These are phyloP conservation scores for honey bee (Apis mellifera) DNA, from an alignment of 1,140 invertebrate genomes.

Conservation along the genomic window Amel_HAv3.1 CM009937.2:13016501-13017000, in stretches of 20 bases:
- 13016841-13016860: slow-evolving; percentile 74
- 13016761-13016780: slow-evolving; percentile 68
- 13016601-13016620: too few relatives aligned
- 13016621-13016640: background rate
- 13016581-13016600: too few relatives aligned
- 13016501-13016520: too few relatives aligned
- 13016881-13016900: background rate
- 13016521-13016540: too few relatives aligned
- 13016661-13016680: background rate
- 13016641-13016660: background rate
- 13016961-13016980: too few relatives aligned
- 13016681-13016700: slow-evolving; percentile 45
- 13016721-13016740: slow-evolving; percentile 61
- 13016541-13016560: too few relatives aligned
- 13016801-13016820: slow-evolving; percentile 69
- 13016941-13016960: too few relatives aligned
- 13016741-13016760: slow-evolving; percentile 75
- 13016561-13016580: too few relatives aligned
- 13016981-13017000: too few relatives aligned
- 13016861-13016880: slow-evolving; percentile 40
- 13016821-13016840: slow-evolving; percentile 78
- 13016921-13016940: background rate
- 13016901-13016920: background rate
- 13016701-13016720: slow-evolving; percentile 1
- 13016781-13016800: slow-evolving; percentile 69